phyloP scores from a whole-genome alignment of 2,888 invertebrate genomes.

The Scaptomyza caliginosa region DNA sequence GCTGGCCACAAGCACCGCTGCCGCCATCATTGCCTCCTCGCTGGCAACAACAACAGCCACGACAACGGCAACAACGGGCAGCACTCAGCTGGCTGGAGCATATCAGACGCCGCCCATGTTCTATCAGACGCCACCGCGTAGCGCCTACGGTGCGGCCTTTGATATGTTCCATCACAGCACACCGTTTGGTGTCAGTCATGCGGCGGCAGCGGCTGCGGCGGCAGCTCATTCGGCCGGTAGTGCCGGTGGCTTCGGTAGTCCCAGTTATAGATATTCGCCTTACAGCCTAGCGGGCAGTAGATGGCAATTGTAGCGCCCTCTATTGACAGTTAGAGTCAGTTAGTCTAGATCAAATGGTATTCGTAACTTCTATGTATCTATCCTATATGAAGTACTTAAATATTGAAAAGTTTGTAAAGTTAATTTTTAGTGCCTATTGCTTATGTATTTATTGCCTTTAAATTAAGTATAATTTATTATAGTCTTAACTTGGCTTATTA shows the following conservation, averaged over 20 bases:
- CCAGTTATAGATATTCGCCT: constrained; percentile 84
- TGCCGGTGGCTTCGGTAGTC: constrained; percentile 82
- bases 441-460: constrained; percentile 73
- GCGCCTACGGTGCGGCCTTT: constrained; percentile 82
- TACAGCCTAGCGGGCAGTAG: constrained; percentile 83
- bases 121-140: constrained; percentile 84
- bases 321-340: constrained; percentile 18
- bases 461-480: constrained; percentile 65
- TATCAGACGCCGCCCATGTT: constrained; percentile 81
- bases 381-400: constrained; percentile 27
- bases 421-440: constrained; percentile 68
- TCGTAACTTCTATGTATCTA: constrained; percentile 35
- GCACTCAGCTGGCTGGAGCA: constrained; percentile 64
- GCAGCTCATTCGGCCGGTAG: constrained; percentile 73
- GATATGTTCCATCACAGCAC: constrained; percentile 84
- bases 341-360: constrained; percentile 43
- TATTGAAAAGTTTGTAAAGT: constrained; percentile 44
- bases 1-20: constrained; percentile 58
- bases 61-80: constrained; percentile 63
- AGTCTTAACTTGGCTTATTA: constrained; percentile 54
- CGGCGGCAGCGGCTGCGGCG: constrained; percentile 78
- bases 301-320: constrained; percentile 81
- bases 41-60: constrained; percentile 28
- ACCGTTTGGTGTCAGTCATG: constrained; percentile 82
- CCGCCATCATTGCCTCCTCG: constrained; percentile 55